Conservation (phyloP, 1,140 invertebrate species). For the Laodelphax striatellus region DNA sequence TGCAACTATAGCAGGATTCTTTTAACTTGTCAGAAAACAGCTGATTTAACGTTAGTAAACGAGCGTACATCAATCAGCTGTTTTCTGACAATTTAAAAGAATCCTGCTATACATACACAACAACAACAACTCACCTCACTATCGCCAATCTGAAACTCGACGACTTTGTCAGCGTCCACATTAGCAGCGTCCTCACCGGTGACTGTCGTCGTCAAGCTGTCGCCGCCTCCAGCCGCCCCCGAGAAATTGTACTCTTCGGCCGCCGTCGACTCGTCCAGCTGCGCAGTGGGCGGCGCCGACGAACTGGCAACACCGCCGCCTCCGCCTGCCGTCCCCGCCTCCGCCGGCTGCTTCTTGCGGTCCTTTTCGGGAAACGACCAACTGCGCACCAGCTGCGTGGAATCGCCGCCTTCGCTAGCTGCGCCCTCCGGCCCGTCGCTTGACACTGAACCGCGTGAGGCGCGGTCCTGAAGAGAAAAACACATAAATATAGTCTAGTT, state of each 20-base stretch:
- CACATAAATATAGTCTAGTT: too few relatives aligned
- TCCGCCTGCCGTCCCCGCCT: neutral
- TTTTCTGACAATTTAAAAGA: too few relatives aligned
- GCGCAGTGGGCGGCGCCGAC: neutral
- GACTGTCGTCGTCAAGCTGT: constrained; percentile 43
- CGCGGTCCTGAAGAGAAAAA: neutral
- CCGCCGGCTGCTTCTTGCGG: neutral
- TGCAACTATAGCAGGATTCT: too few relatives aligned
- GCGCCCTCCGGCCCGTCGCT: constrained; percentile 15
- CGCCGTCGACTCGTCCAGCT: constrained; percentile 37
- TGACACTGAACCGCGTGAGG: constrained; percentile 17
- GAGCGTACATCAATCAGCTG: too few relatives aligned
- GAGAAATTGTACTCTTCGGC: constrained; percentile 44
- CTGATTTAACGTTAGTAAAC: too few relatives aligned
- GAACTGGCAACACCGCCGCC: neutral
- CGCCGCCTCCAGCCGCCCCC: constrained; percentile 30
- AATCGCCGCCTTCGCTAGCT: neutral
- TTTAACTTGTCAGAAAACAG: too few relatives aligned
- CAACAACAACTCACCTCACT: neutral
- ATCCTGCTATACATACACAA: too few relatives aligned
- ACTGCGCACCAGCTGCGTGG: constrained; percentile 22
- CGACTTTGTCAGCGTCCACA: too few relatives aligned
- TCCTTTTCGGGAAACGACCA: constrained; percentile 24
- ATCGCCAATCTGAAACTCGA: constrained; percentile 11
- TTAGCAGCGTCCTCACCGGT: constrained; percentile 34